Evolutionary conservation across 2,888 invertebrate species (phyloP), one percentile per base, ranked within the genome.

Genomic region (Conomelus anceps): DNA sequence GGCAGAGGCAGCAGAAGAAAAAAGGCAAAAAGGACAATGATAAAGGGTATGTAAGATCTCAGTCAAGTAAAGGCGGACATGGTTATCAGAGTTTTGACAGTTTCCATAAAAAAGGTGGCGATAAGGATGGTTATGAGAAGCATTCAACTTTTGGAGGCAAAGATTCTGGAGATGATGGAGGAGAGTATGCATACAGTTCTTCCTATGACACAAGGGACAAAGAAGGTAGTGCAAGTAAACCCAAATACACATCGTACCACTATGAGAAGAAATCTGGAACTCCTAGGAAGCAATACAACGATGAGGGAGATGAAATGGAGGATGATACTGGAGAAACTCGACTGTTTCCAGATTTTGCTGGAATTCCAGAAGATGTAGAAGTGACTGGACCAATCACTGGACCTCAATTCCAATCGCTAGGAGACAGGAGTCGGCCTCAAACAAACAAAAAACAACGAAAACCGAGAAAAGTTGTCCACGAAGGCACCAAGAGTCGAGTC

Each of bases 91-190:
- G 95, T 91, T 95, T 95, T 92, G 96, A 96, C 93, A 95, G 96
- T 88, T 96, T 94, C 93, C 96, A 96, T 93, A 96, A 96, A 93
- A 96, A 95, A 92, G 95, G 95, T 63, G 96, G 96, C 0, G 96
- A 96, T 93, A 94, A 95, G 92, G 96, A 96, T 93, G 96, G 96
- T 91, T 96, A 95, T 91, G 96, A 96, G 92, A 95, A 95, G 92
- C 95, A 96, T 92, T 95, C 95, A 86, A 95, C 95, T 88, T 96
- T 94, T 92, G 96, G 96, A 0, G 94, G 94, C 86, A 94, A 91
- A 22, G 92, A 92, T 22, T 92, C 91, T 89, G 92, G 92, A 85
- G 92, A 92, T 88, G 91, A 92, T 88, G 92, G 91, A 63, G 92
- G 92, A 63, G 91, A 91, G 22, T 92, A 92, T 88, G 92, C 91